Conservation (phyloP, 2,888 invertebrate species). For the Agrilus biguttatus region DNA sequence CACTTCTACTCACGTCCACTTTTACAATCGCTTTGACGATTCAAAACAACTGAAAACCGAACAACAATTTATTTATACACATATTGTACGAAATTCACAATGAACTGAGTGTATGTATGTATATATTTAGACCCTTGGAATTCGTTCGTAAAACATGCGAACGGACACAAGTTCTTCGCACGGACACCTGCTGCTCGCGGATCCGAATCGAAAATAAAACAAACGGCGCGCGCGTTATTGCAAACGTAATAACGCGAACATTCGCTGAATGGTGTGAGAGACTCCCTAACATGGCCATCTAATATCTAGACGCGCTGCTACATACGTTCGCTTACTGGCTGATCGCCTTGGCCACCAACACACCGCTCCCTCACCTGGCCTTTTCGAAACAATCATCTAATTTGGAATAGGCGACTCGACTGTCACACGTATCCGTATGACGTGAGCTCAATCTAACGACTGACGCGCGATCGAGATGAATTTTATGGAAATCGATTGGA, state of each 20-base stretch:
- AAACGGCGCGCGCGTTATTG: not conserved
- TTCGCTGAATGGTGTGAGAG: constrained; percentile 18
- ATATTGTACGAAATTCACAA: not conserved
- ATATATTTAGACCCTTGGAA: not conserved
- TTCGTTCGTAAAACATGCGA: constrained; percentile 6
- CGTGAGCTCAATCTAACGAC: not conserved
- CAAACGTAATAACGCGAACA: not conserved
- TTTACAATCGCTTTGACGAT: constrained; percentile 30
- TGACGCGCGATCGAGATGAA: not conserved
- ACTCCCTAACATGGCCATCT: constrained; percentile 23
- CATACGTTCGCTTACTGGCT: constrained; percentile 2
- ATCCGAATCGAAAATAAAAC: constrained; percentile 2
- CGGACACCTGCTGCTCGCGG: constrained; percentile 6
- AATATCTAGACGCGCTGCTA: not conserved
- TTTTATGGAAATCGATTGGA: no score
- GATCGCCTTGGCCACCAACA: constrained; percentile 21
- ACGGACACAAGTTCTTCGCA: constrained; percentile 10
- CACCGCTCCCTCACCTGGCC: constrained; percentile 17
- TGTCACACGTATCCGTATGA: not conserved
- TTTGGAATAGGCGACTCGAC: constrained; percentile 7
- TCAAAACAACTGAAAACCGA: constrained; percentile 5
- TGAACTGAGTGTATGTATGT: not conserved
- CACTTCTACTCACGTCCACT: not conserved
- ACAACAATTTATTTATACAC: no score
- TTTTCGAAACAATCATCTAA: constrained; percentile 13